Percentiles rank a stretch among this genome's conserved stretches.
These are phyloP conservation scores for Ormyrus labotus DNA, from an alignment of 2,888 invertebrate genomes.

Conservation along the genomic window DNA sequence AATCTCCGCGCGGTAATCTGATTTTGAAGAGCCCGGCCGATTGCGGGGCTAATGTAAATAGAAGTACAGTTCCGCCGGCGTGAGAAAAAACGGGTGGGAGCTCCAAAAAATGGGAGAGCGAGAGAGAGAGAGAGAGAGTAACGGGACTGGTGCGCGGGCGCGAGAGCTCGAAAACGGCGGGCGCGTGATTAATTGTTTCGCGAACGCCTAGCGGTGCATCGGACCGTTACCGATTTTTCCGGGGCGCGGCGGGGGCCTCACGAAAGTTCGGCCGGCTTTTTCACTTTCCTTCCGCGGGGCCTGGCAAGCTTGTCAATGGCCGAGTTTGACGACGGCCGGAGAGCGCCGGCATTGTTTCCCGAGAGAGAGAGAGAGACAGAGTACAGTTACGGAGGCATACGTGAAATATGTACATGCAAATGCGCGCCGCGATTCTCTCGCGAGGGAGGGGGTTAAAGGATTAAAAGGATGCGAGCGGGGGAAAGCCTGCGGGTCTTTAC, in stretches of 20 bases:
- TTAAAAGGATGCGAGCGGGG: no score
- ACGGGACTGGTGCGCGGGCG: conserved; percentile 27
- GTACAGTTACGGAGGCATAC: no score
- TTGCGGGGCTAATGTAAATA: conserved; percentile 13
- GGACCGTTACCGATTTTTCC: conserved; percentile 29
- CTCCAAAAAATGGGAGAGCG: conserved; percentile 4
- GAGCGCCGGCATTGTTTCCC: no score
- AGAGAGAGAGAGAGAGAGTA: conserved; percentile 16
- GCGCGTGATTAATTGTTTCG: conserved; percentile 62
- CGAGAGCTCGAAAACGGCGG: not conserved
- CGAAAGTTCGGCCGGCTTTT: not conserved
- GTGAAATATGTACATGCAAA: conserved; percentile 6
- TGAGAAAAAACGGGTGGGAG: not conserved
- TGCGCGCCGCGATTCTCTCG: not conserved
- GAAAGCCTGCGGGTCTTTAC: not conserved
- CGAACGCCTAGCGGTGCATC: conserved; percentile 55
- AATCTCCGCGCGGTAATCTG: not conserved
- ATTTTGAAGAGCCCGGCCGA: not conserved
- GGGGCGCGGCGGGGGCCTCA: not conserved
- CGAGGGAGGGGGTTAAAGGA: no score
- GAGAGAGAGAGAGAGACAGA: no score
- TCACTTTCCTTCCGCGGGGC: conserved; percentile 1
- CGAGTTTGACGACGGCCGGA: no score
- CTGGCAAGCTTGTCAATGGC: not conserved
- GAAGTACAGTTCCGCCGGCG: conserved; percentile 12